Base-by-base conservation (phyloP, 2,888 invertebrate species). In the Limnephilus auricula region DNA sequence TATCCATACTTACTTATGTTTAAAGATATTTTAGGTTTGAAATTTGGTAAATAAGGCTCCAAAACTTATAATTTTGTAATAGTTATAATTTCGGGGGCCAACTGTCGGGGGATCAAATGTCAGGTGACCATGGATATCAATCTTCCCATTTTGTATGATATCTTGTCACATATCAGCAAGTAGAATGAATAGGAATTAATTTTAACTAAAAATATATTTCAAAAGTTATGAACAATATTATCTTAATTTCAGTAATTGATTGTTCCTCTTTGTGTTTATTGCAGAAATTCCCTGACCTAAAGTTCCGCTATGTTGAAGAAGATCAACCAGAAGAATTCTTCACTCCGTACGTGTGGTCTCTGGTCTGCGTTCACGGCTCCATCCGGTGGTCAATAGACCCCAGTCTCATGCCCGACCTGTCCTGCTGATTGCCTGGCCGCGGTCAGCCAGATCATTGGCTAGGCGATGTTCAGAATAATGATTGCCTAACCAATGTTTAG, bases 221-320 rank as follows among this genome's bases (percentile, higher is more conserved):
- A 34, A 34, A 34, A 37, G 37, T 10, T 37, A 37, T 37, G 37
- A 37, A 37, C 10, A 37, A 37, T 37, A 10, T 13, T 45, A 13
- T 13, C 34, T 18, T 18, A 13, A 92, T 78, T 83, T 82, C 30
- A 31, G 30, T 30, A 40, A 40, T 32, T 80, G 6, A 86, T 32
- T 32, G 50, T 37, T 83, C 18, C n/a, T 40, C 0, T 65, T 25
- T 65, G 10, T n/a, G 25, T 65, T 65, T 80, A 15, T 37, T 50
- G 9, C 96, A 99, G 98, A 99, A 99, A 97, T 99, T 99, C 95
- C 99, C 99, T 0, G 99, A 99, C 94, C 95, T 99, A 86, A 99
- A 99, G 95, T 99, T 99, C 96, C 99, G 99, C 93, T 99, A 99
- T 94, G 99, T 99, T 0, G 99, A 99, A 95, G 99, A 99, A 95